phyloP scores from a whole-genome alignment of 2,888 invertebrate species.

The Microchrysa polita region DNA sequence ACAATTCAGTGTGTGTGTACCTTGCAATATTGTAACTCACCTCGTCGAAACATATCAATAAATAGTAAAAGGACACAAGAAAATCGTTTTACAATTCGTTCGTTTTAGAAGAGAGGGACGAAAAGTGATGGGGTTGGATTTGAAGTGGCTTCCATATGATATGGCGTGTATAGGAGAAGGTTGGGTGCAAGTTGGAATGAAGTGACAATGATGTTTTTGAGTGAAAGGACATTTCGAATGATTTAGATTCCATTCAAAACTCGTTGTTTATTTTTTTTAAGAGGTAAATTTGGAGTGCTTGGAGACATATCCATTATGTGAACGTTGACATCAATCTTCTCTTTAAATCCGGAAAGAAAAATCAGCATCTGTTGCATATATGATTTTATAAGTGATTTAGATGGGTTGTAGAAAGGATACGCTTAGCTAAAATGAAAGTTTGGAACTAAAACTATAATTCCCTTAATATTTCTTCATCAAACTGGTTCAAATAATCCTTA shows the following conservation, averaged over 20 bases:
- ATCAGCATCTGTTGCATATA: too few species aligned
- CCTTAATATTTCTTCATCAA: too few species aligned
- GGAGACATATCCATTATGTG: too few species aligned
- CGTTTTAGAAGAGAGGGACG: not conserved
- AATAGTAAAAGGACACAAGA: constrained; percentile 26
- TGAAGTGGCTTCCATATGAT: not conserved
- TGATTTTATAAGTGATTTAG: too few species aligned
- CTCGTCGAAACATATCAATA: constrained; percentile 34
- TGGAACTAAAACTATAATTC: too few species aligned
- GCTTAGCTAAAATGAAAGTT: too few species aligned
- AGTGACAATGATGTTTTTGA: not conserved
- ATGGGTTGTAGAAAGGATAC: too few species aligned
- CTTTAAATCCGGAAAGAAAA: too few species aligned
- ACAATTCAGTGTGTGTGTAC: not conserved
- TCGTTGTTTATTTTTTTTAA: not conserved
- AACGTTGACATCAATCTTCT: too few species aligned
- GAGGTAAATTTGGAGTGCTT: too few species aligned
- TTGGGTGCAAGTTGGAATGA: not conserved
- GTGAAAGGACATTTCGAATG: not conserved
- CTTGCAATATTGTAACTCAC: constrained; percentile 37
- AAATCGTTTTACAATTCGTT: constrained; percentile 38
- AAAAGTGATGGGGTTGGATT: not conserved
- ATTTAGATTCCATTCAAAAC: not conserved
- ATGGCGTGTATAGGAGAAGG: not conserved
- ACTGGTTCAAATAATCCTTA: too few species aligned